Base-by-base conservation (phyloP, 2,888 invertebrate genomes). In the Timema cristinae region DNA sequence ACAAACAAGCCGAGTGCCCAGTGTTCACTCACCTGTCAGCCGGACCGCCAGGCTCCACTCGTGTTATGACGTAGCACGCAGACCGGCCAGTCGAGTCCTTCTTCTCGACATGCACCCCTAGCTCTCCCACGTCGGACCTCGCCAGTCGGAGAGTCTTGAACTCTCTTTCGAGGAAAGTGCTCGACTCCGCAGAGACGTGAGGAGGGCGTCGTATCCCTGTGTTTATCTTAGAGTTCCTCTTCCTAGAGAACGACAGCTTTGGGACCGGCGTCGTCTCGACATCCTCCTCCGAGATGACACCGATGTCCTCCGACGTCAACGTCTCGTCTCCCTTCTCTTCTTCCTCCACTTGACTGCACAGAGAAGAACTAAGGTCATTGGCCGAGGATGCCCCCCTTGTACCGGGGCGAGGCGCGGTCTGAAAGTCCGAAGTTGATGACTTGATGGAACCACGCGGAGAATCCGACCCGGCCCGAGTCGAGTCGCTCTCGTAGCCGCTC, bases 401-500 rank as follows among this genome's bases (percentile, higher is more conserved):
- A 32, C 51, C 15, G 59, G 52, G 66, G 13, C 67, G 51, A 9
- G 32, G n/a, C 16, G 47, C 59, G 51, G 10, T 10, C 50, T 50
- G 69, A 6, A 50, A 48, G 15, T 68, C 70, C 5, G 72, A 69
- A 50, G 73, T 48, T 8, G 74, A 71, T 7, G 76, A 75, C 63
- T 76, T 74, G 59, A 76, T 76, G 66, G 75, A 75, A 69, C 85
- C 85, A 71, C 85, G 82, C 0, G 86, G 86, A 1, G 86, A 86
- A 78, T 86, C 85, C 11, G 84, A 77, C 6, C 84, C 83, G 2
- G 84, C 81, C 75, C 85, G 80, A 0, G 86, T 86, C 15, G 86
- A 86, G 78, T 88, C 88, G 66, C 86, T 86, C 74, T 87, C 87
- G 77, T 88, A 88, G 15, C 87, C 88, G 77, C 86, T 87, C 78